Conservation (phyloP, 2,113 vertebrate genomes). For the Sminthopsis crassicaudata region DNA sequence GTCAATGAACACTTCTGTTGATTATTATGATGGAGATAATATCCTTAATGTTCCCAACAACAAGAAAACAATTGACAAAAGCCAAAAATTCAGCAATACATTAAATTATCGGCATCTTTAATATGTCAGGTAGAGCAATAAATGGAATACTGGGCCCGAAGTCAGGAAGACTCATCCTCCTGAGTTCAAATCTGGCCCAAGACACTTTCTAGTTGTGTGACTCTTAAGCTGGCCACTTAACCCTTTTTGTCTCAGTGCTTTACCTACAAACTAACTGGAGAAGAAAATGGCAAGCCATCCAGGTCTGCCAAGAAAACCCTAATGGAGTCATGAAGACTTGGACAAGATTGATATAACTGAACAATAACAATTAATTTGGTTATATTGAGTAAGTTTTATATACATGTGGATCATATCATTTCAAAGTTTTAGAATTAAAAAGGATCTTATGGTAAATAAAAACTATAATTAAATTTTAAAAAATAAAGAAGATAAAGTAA, state of each 20-base stretch:
- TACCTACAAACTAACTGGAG: background rate
- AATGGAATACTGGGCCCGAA: background rate
- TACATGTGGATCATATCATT: background rate
- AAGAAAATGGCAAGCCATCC: background rate
- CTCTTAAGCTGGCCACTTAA: background rate
- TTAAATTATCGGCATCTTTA: background rate
- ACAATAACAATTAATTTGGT: background rate
- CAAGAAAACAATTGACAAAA: background rate
- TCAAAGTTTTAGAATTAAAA: background rate
- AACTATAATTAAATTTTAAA: too few species aligned
- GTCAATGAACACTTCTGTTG: background rate
- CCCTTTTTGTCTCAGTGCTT: background rate
- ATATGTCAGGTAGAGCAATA: background rate
- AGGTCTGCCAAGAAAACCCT: background rate
- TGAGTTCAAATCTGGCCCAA: background rate
- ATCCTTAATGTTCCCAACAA: background rate
- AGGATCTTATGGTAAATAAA: too few species aligned
- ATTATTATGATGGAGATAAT: background rate
- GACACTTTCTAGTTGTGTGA: background rate
- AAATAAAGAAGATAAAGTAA: too few species aligned
- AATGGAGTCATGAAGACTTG: background rate
- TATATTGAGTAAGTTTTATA: background rate
- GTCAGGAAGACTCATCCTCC: background rate
- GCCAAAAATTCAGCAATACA: background rate
- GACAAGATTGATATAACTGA: background rate